These are phyloP conservation scores for Gastrophysa polygoni DNA, from an alignment of 2,888 invertebrate genomes.

Conservation along the genomic window DNA sequence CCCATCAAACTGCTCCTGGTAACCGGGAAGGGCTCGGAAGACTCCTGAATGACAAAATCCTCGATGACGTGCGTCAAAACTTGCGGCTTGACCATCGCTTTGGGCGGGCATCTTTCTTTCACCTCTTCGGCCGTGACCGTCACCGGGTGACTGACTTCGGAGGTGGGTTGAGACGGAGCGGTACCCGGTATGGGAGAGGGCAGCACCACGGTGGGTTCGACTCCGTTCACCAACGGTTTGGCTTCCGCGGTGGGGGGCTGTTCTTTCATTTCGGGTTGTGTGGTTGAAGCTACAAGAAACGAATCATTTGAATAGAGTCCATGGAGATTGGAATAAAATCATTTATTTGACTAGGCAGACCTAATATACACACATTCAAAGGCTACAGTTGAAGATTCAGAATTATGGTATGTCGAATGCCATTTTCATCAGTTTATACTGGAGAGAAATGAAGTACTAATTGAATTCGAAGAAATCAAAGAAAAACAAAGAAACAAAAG, in stretches of 20 bases:
- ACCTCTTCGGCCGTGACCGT: constrained; percentile 56
- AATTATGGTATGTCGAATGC: no score
- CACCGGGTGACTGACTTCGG: constrained; percentile 52
- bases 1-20: constrained; percentile 58
- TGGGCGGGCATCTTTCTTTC: constrained; percentile 69
- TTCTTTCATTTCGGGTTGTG: constrained; percentile 39
- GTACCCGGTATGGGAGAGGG: constrained; percentile 55
- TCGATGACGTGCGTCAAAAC: constrained; percentile 96
- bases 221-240: constrained; percentile 35
- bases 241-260: constrained; percentile 29
- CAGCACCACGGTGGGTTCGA: constrained; percentile 46
- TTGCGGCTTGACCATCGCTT: constrained; percentile 94
- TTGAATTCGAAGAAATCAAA: no score
- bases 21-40: constrained; percentile 88
- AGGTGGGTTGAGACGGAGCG: constrained; percentile 46
- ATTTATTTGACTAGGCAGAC: no score
- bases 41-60: constrained; percentile 96
- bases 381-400: no score
- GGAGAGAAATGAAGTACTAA: no score
- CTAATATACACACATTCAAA: no score
- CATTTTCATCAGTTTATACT: no score
- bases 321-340: no score
- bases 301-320: no score
- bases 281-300: constrained; percentile 35
- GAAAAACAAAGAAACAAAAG: no score